These are phyloP conservation scores for Sorex maritimensis DNA, from an alignment of 2,797 vertebrate genomes.

Conservation along the genomic window DNA sequence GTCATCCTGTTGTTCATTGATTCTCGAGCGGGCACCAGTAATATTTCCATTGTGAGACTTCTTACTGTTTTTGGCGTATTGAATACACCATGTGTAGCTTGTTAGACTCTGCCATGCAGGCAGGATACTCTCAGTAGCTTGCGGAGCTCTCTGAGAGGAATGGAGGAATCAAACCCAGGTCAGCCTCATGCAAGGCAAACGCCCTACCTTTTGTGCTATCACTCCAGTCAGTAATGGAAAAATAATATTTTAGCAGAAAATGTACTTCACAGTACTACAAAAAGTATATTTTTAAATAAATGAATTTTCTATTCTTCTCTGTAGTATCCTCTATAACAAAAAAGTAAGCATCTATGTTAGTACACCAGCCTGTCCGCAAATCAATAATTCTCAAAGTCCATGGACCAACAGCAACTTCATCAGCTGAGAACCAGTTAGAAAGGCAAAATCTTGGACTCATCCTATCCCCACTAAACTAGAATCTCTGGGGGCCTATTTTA, in stretches of 20 bases:
- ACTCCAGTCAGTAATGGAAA: too few relatives aligned
- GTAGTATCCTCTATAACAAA: not conserved
- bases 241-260: not conserved
- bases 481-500: not conserved
- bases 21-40: too few relatives aligned
- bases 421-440: not conserved
- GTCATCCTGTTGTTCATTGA: too few relatives aligned
- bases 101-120: too few relatives aligned
- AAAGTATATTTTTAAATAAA: not conserved
- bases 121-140: too few relatives aligned
- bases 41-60: too few relatives aligned
- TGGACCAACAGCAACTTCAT: not conserved
- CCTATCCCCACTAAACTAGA: not conserved
- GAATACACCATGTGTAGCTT: too few relatives aligned
- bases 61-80: too few relatives aligned
- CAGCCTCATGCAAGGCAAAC: too few relatives aligned
- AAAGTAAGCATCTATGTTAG: rapidly evolving
- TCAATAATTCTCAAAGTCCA: not conserved
- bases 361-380: not conserved
- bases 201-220: too few relatives aligned
- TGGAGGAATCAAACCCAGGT: too few relatives aligned
- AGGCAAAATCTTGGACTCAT: not conserved
- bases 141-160: too few relatives aligned
- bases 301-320: not conserved
- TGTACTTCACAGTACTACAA: not conserved